Base-by-base conservation (phyloP, 2,797 vertebrate genomes). In the Danio kyathit region DNA sequence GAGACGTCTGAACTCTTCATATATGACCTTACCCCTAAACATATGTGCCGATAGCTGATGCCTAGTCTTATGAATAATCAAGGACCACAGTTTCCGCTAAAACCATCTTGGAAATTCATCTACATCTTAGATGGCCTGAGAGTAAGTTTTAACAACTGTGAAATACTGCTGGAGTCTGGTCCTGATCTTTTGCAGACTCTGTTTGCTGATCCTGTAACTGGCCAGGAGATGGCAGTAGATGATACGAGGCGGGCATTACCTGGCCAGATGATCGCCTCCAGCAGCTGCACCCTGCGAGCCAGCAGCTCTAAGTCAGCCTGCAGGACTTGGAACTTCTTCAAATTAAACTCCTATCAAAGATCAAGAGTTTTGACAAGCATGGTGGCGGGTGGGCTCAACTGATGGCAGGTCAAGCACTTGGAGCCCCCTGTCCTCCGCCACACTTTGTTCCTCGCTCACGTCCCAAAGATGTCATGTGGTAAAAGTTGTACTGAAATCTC, bases 191-290 rank as follows among this genome's bases (percentile, higher is more conserved):
- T n/a, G n/a, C n/a, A n/a, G n/a, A n/a, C n/a, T 29, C 46, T 60
- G 14, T 59, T 11, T 74, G 76, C 17, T 60, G 59, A 19, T 73
- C 63, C 14, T 73, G 11, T 38, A 41, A 19, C 52, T 21, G 73
- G 69, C 79, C 60, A 77, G 59, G 49, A 80, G 49, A 84, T 77
- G 82, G 84, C 76, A 81, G 76, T 56, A 59, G 60, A 46, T 52
- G 17, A 69, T 48, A 7, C 44, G 88, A 89, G 76, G 76, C 14
- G 60, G 79, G 70, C 79, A 80, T 98, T 99, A 99, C 98, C 98
- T 99, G 98, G 97, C 97, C 98, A 97, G 95, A 97, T 97, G 96
- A 98, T 98, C 92, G 96, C 97, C 95, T 99, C 98, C 96, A 99
- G 95, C 93, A 99, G 95, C 93, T 96, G 97, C 96, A 98, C 97